Base-by-base conservation (phyloP, 92 coral and sea anemone species). In the Umimayanthus chanpuru region DNA sequence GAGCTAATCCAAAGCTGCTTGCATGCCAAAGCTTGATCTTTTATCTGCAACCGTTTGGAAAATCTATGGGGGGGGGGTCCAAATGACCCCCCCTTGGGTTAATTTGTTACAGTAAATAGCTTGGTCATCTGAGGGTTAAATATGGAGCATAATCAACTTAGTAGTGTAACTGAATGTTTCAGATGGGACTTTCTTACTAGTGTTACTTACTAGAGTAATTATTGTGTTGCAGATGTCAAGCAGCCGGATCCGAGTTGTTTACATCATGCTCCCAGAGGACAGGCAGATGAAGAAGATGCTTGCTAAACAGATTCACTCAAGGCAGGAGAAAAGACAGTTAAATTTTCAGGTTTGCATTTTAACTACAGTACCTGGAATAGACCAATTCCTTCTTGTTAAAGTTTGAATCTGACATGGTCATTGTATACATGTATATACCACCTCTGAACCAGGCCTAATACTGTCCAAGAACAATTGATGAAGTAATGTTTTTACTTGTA, bases 221-320 rank as follows among this genome's bases (percentile, higher is more conserved):
- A 39, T 23, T 70, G 50, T 80, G 39, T 89, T 78, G 26, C 72
- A 96, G 98, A 87, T 81, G 72, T 91, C 87, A 3, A 77, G 88
- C 49, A 85, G 95, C 41, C 89, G 90, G 55, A 79, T 96, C 6
- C 83, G 86, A 47, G 89, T 90, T n/a, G 79, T 90, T 30, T 96
- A 94, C 88, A 82, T 96, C 50, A 90, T 96, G 68, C 86, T 85
- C 66, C 98, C 98, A 9, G 93, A 89, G 32, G 80, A 89, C 61
- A 95, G 92, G 76, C 87, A 91, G 76, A 86, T 83, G 67, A 93
- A 93, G 91, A 96, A 91, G 88, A 89, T 90, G 21, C 90, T 96
- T 36, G 87, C 92, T 18, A 96, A 90, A 82, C 94, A 93, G 77
- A 88, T 96, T 41, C 88, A 92, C 58, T 70, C 85, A 9, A 70